Evolutionary conservation across 2,113 vertebrate genomes (phyloP), one percentile per base, ranked within the genome.

Genomic region (Talpa occidentalis): DNA sequence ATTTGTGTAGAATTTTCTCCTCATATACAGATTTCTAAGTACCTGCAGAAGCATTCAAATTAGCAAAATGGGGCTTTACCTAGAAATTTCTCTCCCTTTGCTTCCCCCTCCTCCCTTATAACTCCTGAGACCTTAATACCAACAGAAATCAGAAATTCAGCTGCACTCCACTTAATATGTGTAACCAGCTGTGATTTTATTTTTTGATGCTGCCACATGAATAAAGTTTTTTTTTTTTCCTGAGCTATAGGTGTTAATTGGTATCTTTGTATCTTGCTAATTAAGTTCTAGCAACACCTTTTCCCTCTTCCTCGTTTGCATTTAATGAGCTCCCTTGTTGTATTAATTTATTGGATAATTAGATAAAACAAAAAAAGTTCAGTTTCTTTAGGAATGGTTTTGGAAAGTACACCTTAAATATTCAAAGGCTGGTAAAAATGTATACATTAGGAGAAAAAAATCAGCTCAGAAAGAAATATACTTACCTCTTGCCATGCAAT

Each of bases 241-340:
- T 98, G 83, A 97, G 96, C 96, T 97, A 96, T 97, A 98, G 96
- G 99, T 99, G 99, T 98, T 99, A 99, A 99, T 99, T 99, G 98
- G 98, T 97, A 96, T 98, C 98, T 98, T 98, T 98, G 97, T 98
- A 98, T 98, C 98, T 98, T 98, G 98, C 98, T 98, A 99, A 99
- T 99, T 99, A 98, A 98, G 97, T 98, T 98, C 98, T 97, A 98
- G 98, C 98, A 98, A 98, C 98, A 98, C 98, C 98, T 98, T 98
- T 98, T 98, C 94, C 96, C 93, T 95, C 97, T 98, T 98, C 92
- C 96, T 97, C 92, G 26, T 98, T 98, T 98, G 96, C 96, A 97
- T 98, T 98, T 99, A 98, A 99, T 98, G 97, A 98, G 94, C 93
- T 98, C 93, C 87, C 97, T 98, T 98, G 98, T 98, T 98, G 97